Percentiles rank a stretch among this genome's conserved stretches.
phyloP scores from a whole-genome alignment of 2,888 invertebrate genomes.

The Nesidiocoris tenuis region DNA sequence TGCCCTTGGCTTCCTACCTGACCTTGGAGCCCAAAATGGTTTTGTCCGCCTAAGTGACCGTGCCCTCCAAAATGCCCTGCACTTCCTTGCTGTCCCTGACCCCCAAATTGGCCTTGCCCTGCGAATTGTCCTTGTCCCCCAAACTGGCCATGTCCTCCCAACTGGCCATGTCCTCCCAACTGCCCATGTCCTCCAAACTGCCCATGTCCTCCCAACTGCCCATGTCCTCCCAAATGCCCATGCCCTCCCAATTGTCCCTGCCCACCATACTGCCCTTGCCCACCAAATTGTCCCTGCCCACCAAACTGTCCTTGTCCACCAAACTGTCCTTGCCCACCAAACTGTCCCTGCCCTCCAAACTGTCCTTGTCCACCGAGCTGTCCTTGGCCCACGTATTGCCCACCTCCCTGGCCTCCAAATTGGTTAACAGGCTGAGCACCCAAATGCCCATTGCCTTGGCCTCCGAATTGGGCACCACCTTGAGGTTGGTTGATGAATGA shows the following conservation, averaged over 20 bases:
- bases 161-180: background rate
- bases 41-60: constrained; percentile 12
- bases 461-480: constrained; percentile 17
- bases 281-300: background rate
- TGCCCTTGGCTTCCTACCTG: constrained; percentile 5
- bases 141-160: background rate
- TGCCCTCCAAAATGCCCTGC: background rate
- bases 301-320: constrained; percentile 5
- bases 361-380: no score
- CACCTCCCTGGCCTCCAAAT: constrained; percentile 31
- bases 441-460: constrained; percentile 11
- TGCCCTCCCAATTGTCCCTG: constrained; percentile 20
- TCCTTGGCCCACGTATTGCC: constrained; percentile 4
- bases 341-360: constrained; percentile 18
- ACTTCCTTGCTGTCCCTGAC: constrained; percentile 6
- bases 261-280: constrained; percentile 11
- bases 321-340: constrained; percentile 9
- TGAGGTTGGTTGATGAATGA: background rate
- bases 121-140: constrained; percentile 16
- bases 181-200: background rate
- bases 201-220: constrained; percentile 5
- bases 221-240: background rate
- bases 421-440: constrained; percentile 18
- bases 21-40: constrained; percentile 1
- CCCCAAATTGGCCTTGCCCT: constrained; percentile 17